Evolutionary conservation across 2,113 vertebrate genomes (phyloP), one percentile per base, ranked within the genome.

Genomic region (Tyrannus savana): DNA sequence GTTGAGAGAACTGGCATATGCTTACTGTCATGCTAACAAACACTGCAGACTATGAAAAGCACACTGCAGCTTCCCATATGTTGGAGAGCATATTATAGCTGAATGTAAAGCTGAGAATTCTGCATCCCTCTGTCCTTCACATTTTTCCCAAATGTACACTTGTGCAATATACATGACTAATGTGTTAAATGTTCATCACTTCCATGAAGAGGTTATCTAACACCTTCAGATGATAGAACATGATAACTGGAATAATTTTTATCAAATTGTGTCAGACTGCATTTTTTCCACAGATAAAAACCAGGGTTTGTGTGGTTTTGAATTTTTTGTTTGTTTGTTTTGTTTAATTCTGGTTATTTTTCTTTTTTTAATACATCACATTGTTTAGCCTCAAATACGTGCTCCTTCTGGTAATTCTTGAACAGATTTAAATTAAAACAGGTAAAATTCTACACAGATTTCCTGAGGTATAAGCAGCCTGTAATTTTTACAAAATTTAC

Each of bases 21-120:
- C 35, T 94, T 84, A 59, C 50, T 94, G 74, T 71, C 73, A 75
- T 37, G 50, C 25, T 89, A 92, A 82, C 49, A 94, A 73, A 89
- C 47, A 94, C 80, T 84, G 37, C 42, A 90, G 72, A 94, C 75
- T 93, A 24, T 90, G 87, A 96, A 93, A 90, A 89, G 78, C 56
- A 88, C 62, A 49, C 39, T 80, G 63, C 41, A 95, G 60, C 10
- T 93, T 76, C 85, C 85, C 10, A 7, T 91, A 87, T 96, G 79
- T 63, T 94, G 72, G 64, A 78, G 23, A 52, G 6, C n/a, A 15
- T 86, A 87, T 85, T 69, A 52, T 59, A 76, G 49, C 16, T 75
- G 39, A 84, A 55, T 39, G 72, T 67, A 44, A 93, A 96, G 17
- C 23, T 71, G 78, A 37, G 50, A 91, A 88, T 94, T 89, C 60